These are phyloP conservation scores for Ceratina australensis DNA, from an alignment of 1,140 invertebrate species.

Conservation along the genomic window DNA sequence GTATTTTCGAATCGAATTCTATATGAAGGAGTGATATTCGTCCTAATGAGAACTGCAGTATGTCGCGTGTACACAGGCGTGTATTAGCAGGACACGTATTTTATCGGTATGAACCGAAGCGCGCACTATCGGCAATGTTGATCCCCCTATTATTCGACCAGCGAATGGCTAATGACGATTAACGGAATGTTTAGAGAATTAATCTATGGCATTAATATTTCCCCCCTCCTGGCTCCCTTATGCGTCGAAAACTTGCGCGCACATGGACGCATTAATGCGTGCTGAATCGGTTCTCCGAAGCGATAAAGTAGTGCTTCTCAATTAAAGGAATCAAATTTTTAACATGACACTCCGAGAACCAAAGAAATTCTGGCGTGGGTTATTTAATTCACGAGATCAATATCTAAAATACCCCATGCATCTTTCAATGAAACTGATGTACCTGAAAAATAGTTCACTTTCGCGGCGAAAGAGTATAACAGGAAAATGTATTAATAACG, in stretches of 20 bases:
- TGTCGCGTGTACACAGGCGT: conserved; percentile 4
- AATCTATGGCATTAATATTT: conserved; percentile 62
- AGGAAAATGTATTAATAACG: background rate
- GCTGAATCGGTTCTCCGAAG: conserved; percentile 14
- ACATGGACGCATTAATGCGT: conserved; percentile 34
- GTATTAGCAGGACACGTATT: conserved; percentile 42
- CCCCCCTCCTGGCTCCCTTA: conserved; percentile 12
- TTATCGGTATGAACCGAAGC: conserved; percentile 32
- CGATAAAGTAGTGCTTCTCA: conserved; percentile 46
- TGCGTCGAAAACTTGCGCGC: conserved; percentile 41
- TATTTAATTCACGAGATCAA: background rate
- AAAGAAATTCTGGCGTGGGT: background rate
- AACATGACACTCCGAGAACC: background rate
- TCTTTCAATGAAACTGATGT: no score
- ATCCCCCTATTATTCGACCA: conserved; percentile 53
- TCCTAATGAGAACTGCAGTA: conserved; percentile 37
- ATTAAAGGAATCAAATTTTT: conserved; percentile 40
- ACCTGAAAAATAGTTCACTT: no score
- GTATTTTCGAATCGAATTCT: no score
- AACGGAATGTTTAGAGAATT: conserved; percentile 67
- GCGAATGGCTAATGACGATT: conserved; percentile 65
- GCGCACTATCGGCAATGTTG: conserved; percentile 55
- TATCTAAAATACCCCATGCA: background rate
- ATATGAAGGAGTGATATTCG: background rate
- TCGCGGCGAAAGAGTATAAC: no score